Percentiles rank a stretch among this genome's conserved stretches.
phyloP scores from a whole-genome alignment of 2,888 invertebrate genomes.

The Bombylius discolor region DNA sequence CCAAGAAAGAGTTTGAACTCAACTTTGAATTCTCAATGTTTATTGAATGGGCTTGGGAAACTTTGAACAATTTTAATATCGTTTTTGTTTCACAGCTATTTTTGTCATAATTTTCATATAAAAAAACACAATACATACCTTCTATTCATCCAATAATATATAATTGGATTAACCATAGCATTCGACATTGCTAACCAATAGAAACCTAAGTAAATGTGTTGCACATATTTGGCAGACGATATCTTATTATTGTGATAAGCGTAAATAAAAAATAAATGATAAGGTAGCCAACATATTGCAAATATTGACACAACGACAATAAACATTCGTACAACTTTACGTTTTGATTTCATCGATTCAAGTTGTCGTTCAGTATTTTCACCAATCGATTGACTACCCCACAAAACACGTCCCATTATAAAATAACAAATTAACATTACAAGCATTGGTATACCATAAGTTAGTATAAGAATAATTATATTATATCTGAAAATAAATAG shows the following conservation, averaged over 20 bases:
- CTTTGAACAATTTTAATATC: too few species aligned
- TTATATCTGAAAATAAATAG: conserved; percentile 56
- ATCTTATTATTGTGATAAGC: conserved; percentile 47
- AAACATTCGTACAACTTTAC: conserved; percentile 72
- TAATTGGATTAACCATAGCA: conserved; percentile 83
- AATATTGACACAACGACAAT: conserved; percentile 75
- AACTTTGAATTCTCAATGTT: too few species aligned
- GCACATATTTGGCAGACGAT: conserved; percentile 58
- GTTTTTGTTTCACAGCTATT: too few species aligned
- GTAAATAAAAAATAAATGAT: conserved; percentile 77
- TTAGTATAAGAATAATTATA: conserved; percentile 65
- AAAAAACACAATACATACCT: conserved; percentile 42
- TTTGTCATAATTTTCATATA: background rate
- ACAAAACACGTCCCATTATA: conserved; percentile 68
- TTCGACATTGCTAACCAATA: conserved; percentile 90
- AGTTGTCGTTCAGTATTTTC: conserved; percentile 74
- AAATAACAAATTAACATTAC: conserved; percentile 75
- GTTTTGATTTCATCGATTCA: conserved; percentile 71
- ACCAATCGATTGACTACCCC: conserved; percentile 78
- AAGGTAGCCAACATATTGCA: conserved; percentile 80
- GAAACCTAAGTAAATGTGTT: conserved; percentile 68
- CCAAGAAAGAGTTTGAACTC: too few species aligned
- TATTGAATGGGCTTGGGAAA: too few species aligned
- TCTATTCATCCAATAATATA: conserved; percentile 89
- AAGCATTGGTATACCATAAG: conserved; percentile 75